A percentile compares a stretch with the other conserved stretches of the same genome.
Evolutionary conservation across 2,888 invertebrate species (phyloP).

Genomic region (Cacoxenus indagator): DNA sequence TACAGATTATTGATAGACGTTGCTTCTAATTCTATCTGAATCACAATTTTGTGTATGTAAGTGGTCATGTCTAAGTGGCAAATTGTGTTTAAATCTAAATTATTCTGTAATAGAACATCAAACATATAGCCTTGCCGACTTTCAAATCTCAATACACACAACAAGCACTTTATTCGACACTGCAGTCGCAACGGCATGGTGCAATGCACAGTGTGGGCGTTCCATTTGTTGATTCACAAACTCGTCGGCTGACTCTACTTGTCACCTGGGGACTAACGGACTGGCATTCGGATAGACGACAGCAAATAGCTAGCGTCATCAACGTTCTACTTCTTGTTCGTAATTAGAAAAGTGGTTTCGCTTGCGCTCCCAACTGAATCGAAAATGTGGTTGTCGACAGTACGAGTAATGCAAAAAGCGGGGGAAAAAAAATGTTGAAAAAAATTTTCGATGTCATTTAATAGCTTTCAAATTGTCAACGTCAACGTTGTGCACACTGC

Average conservation of each 20-base stretch:
- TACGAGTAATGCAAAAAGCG: background rate
- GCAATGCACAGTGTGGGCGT: conserved; percentile 4
- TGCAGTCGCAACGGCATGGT: background rate
- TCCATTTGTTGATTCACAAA: conserved; percentile 11
- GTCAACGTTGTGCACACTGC: background rate
- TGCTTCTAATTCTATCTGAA: too few species aligned
- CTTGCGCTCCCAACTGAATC: conserved; percentile 13
- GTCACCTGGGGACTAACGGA: background rate
- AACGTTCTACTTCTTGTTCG: background rate
- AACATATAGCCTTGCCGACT: background rate
- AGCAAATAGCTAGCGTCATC: background rate
- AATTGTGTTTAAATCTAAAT: too few species aligned
- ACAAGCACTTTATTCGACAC: too few species aligned
- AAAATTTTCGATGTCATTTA: conserved; percentile 10
- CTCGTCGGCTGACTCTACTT: background rate
- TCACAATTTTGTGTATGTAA: too few species aligned
- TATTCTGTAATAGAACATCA: too few species aligned
- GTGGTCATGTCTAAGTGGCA: too few species aligned
- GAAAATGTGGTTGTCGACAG: background rate
- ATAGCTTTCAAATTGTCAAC: conserved; percentile 11
- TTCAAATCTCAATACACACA: background rate
- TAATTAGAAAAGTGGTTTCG: conserved; percentile 22
- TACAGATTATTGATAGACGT: too few species aligned
- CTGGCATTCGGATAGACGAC: too few species aligned
- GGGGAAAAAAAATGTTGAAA: background rate